Percentiles rank a stretch among this genome's conserved stretches.
These are phyloP conservation scores for Lasioglossum malachurum DNA, from an alignment of 2,888 invertebrate species.

Conservation along the genomic window DNA sequence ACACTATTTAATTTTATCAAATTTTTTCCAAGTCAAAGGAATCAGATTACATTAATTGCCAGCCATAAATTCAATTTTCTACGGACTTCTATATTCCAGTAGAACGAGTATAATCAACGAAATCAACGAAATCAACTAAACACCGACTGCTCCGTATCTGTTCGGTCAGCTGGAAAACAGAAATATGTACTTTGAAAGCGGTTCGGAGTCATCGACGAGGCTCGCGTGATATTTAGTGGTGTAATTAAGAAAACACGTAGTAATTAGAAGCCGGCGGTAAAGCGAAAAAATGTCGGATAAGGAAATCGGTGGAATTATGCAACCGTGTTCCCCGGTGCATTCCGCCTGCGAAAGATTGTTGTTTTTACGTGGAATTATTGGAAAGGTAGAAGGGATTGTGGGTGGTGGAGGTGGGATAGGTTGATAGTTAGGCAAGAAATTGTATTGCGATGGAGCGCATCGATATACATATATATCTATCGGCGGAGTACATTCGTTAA, in stretches of 20 bases:
- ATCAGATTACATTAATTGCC: background rate
- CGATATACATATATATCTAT: background rate
- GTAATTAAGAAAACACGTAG: slow-evolving; percentile 16
- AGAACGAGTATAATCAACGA: too few species aligned
- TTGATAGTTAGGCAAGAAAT: slow-evolving; percentile 18
- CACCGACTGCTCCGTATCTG: background rate
- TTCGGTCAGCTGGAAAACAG: background rate
- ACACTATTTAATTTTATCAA: too few species aligned
- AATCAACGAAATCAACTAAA: too few species aligned
- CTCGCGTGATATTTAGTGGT: background rate
- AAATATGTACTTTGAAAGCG: background rate
- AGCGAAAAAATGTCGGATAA: slow-evolving; percentile 6
- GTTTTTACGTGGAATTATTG: slow-evolving; percentile 22
- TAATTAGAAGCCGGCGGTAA: slow-evolving; percentile 7
- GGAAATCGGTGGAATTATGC: slow-evolving; percentile 1
- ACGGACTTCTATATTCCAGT: background rate
- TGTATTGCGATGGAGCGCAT: slow-evolving; percentile 9
- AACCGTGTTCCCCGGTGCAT: background rate
- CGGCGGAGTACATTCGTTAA: slow-evolving; percentile 40
- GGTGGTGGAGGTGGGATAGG: background rate
- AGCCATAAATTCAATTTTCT: background rate
- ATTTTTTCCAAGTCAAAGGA: background rate
- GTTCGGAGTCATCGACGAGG: background rate
- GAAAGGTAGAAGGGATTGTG: background rate
- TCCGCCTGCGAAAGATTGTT: background rate